These are phyloP conservation scores for Anoplophora glabripennis DNA, from an alignment of 1,140 invertebrate species.

Conservation along the genomic window DNA sequence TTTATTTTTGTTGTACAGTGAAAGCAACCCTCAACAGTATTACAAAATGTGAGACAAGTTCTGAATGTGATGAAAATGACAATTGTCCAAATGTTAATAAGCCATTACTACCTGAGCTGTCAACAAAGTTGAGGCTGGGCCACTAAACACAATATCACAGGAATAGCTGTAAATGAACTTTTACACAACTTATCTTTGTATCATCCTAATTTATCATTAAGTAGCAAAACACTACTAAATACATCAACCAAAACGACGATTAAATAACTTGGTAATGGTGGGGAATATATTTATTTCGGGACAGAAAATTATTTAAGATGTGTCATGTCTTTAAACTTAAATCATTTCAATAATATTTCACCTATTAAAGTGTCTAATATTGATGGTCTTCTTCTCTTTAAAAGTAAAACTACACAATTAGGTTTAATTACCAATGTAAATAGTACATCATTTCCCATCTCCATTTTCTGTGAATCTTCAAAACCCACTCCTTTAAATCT, in stretches of 20 bases:
- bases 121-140: background rate
- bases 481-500: slow-evolving; percentile 24
- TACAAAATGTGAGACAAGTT: no score
- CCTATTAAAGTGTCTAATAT: slow-evolving; percentile 14
- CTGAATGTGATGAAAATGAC: no score
- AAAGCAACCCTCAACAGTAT: no score
- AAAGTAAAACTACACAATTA: slow-evolving; percentile 27
- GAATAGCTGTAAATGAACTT: background rate
- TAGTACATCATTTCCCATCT: slow-evolving; percentile 26
- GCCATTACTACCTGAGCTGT: no score
- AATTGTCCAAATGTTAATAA: no score
- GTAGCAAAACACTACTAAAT: background rate
- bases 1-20: no score
- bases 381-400: slow-evolving; percentile 32
- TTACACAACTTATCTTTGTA: background rate
- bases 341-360: no score
- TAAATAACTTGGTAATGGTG: background rate
- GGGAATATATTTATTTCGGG: background rate
- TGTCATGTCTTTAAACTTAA: background rate
- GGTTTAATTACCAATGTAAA: slow-evolving; percentile 25
- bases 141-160: background rate
- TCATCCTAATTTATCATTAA: background rate
- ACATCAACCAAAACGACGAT: background rate
- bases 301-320: background rate
- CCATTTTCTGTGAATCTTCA: slow-evolving; percentile 26